Conservation (phyloP, 2,113 vertebrate genomes). For the Rattus rattus region DNA sequence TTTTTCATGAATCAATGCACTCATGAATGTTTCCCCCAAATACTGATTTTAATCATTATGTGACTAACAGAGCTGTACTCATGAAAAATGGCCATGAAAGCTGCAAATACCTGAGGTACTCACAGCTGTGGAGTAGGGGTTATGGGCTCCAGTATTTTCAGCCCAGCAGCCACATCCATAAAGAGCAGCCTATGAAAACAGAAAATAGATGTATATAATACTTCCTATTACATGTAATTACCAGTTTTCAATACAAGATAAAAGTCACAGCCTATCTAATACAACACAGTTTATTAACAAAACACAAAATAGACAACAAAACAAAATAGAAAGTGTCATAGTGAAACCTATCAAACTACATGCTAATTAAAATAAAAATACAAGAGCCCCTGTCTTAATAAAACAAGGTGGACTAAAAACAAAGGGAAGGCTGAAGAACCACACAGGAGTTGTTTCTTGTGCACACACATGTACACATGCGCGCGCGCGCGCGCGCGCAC, state of each 20-base stretch:
- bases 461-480: neutral
- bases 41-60: conserved; percentile 53
- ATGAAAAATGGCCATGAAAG: conserved; percentile 87
- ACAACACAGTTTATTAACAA: conserved; percentile 25
- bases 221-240: conserved; percentile 39
- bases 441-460: neutral
- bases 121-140: conserved; percentile 98
- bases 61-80: conserved; percentile 38
- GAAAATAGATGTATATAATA: neutral
- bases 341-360: neutral
- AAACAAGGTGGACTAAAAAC: neutral
- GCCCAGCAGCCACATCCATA: conserved; percentile 99
- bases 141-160: conserved; percentile 95
- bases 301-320: neutral
- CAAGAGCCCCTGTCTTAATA: neutral
- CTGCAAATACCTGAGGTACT: conserved; percentile 99
- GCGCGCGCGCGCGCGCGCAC: too few species aligned
- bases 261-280: conserved; percentile 16
- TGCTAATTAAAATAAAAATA: neutral
- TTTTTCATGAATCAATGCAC: neutral
- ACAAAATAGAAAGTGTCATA: neutral
- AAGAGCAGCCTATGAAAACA: conserved; percentile 93
- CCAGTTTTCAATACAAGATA: conserved; percentile 42
- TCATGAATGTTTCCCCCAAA: conserved; percentile 18
- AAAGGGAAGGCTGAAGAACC: neutral